phyloP scores from a whole-genome alignment of 1,140 invertebrate species.

The Drosophila tristis region DNA sequence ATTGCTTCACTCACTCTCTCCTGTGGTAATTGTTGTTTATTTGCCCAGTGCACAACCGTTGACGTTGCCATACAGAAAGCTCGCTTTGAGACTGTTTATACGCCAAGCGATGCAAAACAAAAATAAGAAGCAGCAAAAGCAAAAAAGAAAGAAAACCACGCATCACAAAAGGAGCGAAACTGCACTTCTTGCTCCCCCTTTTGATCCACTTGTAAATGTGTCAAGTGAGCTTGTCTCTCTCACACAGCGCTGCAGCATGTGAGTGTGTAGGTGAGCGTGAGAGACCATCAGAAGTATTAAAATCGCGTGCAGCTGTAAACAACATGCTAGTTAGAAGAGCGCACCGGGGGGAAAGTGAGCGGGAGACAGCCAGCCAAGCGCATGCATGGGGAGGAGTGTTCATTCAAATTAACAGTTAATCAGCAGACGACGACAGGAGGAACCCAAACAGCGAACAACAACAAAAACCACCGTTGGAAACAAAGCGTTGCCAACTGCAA shows the following conservation, averaged over 20 bases:
- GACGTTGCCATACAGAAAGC: slow-evolving; percentile 70
- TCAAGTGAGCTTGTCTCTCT: slow-evolving; percentile 46
- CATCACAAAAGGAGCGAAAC: slow-evolving; percentile 28
- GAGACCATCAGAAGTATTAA: slow-evolving; percentile 48
- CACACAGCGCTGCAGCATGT: background rate
- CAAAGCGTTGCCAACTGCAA: slow-evolving; percentile 34
- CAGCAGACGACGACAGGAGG: slow-evolving; percentile 38
- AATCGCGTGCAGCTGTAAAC: slow-evolving; percentile 62
- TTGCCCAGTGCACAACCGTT: slow-evolving; percentile 69
- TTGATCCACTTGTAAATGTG: slow-evolving; percentile 53
- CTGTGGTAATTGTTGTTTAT: slow-evolving; percentile 58
- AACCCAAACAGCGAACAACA: slow-evolving; percentile 9
- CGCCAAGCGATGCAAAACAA: slow-evolving; percentile 65
- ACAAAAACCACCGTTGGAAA: slow-evolving; percentile 59
- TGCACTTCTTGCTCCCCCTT: slow-evolving; percentile 53
- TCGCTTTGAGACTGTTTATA: slow-evolving; percentile 72
- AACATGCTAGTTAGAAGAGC: slow-evolving; percentile 35
- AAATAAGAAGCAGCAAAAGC: slow-evolving; percentile 50
- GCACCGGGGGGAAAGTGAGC: slow-evolving; percentile 4
- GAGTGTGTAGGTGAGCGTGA: slow-evolving; percentile 43
- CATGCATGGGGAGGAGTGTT: slow-evolving; percentile 29
- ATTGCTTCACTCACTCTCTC: too few relatives aligned
- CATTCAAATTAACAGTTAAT: slow-evolving; percentile 60
- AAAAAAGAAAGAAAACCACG: slow-evolving; percentile 47
- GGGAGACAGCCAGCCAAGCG: slow-evolving; percentile 24